Evolutionary conservation across 1,140 invertebrate species (phyloP).

Genomic region (Pseudomyrmex cubaensis): DNA sequence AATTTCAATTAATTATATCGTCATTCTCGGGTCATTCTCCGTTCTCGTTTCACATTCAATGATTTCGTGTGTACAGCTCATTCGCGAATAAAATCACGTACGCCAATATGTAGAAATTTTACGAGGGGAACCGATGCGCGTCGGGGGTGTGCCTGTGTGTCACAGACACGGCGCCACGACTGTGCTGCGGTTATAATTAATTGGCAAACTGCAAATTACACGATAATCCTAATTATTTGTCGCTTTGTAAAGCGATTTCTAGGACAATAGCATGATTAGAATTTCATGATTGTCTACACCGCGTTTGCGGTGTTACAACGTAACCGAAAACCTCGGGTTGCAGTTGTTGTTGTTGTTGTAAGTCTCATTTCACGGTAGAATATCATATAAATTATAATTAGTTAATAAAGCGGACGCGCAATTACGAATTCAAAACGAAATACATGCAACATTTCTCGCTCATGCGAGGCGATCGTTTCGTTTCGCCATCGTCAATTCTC

Average conservation of each 20-base stretch:
- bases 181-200: conserved; percentile 55
- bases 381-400: conserved; percentile 30
- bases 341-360: conserved; percentile 33
- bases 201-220: conserved; percentile 61
- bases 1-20: conserved; percentile 77
- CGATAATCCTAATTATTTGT: conserved; percentile 60
- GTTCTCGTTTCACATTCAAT: conserved; percentile 47
- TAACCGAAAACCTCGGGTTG: conserved; percentile 13
- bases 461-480: no score
- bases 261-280: conserved; percentile 51
- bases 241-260: conserved; percentile 60
- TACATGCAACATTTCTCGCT: background rate
- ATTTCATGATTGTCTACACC: conserved; percentile 54
- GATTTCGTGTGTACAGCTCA: conserved; percentile 41
- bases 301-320: conserved; percentile 4
- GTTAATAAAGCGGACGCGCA: conserved; percentile 3
- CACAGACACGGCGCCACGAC: conserved; percentile 27
- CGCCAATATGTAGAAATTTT: conserved; percentile 51
- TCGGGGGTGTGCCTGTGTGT: background rate
- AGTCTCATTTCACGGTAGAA: background rate
- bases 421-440: background rate
- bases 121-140: conserved; percentile 10
- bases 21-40: conserved; percentile 43
- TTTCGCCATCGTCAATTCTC: no score
- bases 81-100: conserved; percentile 54